These are phyloP conservation scores for Malaclemys terrapin DNA, from an alignment of 2,113 vertebrate genomes.

Conservation along the genomic window DNA sequence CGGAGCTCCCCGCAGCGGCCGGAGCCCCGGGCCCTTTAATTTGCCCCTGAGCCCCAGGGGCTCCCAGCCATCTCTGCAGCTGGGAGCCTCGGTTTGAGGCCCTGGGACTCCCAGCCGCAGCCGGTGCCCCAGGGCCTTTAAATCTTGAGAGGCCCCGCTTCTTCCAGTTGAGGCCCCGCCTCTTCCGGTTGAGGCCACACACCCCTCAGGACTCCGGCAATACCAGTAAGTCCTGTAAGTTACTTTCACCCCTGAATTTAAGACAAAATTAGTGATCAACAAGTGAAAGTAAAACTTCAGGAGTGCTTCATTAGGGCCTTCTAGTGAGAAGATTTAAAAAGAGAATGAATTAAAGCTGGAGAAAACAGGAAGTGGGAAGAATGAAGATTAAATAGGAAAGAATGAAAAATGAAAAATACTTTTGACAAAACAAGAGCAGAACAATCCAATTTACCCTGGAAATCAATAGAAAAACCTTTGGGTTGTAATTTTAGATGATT, in stretches of 20 bases:
- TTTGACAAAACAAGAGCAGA: background rate
- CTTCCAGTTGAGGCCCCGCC: no score
- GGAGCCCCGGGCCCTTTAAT: no score
- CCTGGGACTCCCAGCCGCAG: no score
- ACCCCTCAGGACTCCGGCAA: no score
- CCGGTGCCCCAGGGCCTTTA: no score
- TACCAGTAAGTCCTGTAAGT: no score
- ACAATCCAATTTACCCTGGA: conserved; percentile 22
- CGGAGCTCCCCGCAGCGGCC: no score
- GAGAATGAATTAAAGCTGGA: background rate
- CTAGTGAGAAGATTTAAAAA: conserved; percentile 31
- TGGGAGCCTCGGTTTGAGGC: no score
- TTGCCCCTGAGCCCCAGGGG: no score
- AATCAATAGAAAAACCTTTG: conserved; percentile 25
- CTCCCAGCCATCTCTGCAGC: no score
- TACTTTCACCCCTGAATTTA: background rate
- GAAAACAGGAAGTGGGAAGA: background rate
- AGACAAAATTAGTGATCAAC: conserved; percentile 7
- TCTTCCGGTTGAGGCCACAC: no score
- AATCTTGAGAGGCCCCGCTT: no score
- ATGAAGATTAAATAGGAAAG: background rate
- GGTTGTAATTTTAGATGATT: background rate
- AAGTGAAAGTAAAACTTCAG: background rate
- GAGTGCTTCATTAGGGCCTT: background rate
- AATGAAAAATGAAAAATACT: conserved; percentile 19